Conservation (phyloP, 1,140 invertebrate genomes). For the Drosophila subpulchrella region DNA sequence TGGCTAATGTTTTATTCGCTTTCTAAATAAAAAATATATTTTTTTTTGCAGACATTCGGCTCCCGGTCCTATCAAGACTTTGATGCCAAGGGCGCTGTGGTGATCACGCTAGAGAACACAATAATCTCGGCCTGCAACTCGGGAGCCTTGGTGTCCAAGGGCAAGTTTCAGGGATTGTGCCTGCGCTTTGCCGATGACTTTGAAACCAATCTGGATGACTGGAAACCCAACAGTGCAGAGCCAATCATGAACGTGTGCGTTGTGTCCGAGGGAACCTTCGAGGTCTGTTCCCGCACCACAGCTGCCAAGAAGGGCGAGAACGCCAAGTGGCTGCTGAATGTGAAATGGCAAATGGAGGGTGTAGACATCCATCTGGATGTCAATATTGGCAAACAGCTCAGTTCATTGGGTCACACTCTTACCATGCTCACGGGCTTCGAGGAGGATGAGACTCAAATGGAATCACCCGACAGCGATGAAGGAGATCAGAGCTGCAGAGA, state of each 20-base stretch:
- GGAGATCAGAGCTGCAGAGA: conserved; percentile 87
- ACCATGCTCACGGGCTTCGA: conserved; percentile 96
- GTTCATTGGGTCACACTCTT: conserved; percentile 96
- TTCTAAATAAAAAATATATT: background rate
- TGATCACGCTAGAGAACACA: conserved; percentile 97
- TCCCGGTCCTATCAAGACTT: conserved; percentile 89
- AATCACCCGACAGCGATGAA: conserved; percentile 91
- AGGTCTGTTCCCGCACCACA: conserved; percentile 96
- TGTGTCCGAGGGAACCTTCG: conserved; percentile 99
- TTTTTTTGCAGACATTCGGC: conserved; percentile 86
- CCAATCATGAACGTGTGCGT: conserved; percentile 97
- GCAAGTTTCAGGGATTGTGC: conserved; percentile 93
- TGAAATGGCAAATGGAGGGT: conserved; percentile 99
- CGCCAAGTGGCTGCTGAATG: conserved; percentile 99
- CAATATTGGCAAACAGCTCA: conserved; percentile 97
- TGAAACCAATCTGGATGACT: conserved; percentile 97
- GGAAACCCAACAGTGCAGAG: conserved; percentile 96
- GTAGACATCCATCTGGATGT: conserved; percentile 98
- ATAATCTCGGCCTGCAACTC: conserved; percentile 95
- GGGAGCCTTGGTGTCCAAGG: conserved; percentile 91
- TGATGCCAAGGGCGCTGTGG: conserved; percentile 94
- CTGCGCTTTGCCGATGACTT: conserved; percentile 98
- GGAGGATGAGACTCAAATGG: conserved; percentile 90
- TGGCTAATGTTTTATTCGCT: no score
- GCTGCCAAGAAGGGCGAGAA: conserved; percentile 93